Percentiles rank a stretch among this genome's conserved stretches.
phyloP scores from a whole-genome alignment of 2,888 invertebrate species.

The Megaustenia siamemsis region DNA sequence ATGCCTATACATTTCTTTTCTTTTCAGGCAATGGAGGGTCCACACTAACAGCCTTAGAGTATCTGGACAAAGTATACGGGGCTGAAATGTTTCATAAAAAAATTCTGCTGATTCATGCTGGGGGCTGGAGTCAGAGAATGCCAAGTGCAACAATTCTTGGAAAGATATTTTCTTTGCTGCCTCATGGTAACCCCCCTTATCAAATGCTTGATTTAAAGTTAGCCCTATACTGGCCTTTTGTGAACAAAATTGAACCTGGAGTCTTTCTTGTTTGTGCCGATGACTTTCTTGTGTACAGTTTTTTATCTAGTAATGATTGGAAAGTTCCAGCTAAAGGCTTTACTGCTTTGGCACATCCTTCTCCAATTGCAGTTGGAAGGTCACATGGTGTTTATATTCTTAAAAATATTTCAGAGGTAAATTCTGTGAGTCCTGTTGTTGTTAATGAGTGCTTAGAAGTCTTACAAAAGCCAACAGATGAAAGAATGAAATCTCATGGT shows the following conservation, averaged over 20 bases:
- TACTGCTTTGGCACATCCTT: constrained; percentile 81
- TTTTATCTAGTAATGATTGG: constrained; percentile 65
- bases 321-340: constrained; percentile 76
- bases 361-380: constrained; percentile 78
- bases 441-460: constrained; percentile 78
- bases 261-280: constrained; percentile 81
- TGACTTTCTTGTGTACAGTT: constrained; percentile 79
- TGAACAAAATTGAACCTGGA: constrained; percentile 79
- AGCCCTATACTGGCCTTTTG: constrained; percentile 80
- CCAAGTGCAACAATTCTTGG: constrained; percentile 81
- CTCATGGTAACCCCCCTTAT: constrained; percentile 76
- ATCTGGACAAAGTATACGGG: constrained; percentile 72
- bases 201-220: constrained; percentile 81
- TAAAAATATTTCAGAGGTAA: constrained; percentile 61
- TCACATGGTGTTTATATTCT: constrained; percentile 81
- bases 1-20: background rate
- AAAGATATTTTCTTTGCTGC: constrained; percentile 81
- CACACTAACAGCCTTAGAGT: constrained; percentile 77
- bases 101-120: constrained; percentile 81
- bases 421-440: constrained; percentile 64
- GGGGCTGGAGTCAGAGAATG: constrained; percentile 81
- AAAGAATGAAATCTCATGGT: constrained; percentile 77
- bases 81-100: constrained; percentile 68
- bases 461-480: constrained; percentile 80
- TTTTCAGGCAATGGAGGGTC: constrained; percentile 80